Conservation (phyloP, 2,113 vertebrate species). For the Melanerpes aurifrons region DNA sequence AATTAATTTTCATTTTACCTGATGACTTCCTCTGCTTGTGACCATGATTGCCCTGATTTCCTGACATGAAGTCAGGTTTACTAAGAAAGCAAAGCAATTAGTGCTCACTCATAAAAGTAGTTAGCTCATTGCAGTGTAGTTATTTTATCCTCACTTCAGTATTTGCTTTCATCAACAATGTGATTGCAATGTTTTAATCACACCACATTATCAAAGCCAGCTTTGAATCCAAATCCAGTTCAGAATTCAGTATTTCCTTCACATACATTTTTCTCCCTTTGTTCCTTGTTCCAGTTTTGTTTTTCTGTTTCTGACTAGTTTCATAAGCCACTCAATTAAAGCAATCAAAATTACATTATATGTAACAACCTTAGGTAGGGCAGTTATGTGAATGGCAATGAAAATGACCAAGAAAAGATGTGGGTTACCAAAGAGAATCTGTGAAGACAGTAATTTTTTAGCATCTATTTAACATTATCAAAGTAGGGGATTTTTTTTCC, state of each 20-base stretch:
- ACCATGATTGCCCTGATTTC: not conserved
- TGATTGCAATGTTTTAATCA: not conserved
- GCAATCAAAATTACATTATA: slow-evolving; percentile 54
- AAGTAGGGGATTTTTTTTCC: not conserved
- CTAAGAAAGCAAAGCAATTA: not conserved
- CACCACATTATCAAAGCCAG: not conserved
- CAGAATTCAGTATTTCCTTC: not conserved
- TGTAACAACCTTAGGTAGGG: slow-evolving; percentile 26
- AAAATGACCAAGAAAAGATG: slow-evolving; percentile 29
- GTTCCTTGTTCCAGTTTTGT: not conserved
- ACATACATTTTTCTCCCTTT: not conserved
- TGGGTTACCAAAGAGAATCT: slow-evolving; percentile 24
- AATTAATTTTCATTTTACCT: not conserved
- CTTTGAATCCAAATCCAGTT: not conserved
- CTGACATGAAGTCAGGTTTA: not conserved
- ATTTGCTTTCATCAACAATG: not conserved
- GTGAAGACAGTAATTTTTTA: slow-evolving; percentile 52
- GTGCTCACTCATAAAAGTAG: not conserved
- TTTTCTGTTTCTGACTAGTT: slow-evolving; percentile 34
- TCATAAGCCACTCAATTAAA: slow-evolving; percentile 35
- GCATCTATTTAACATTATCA: slow-evolving; percentile 66
- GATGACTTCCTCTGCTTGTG: not conserved
- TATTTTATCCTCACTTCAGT: not conserved
- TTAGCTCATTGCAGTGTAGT: not conserved
- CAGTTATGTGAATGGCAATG: slow-evolving; percentile 59